Conservation (phyloP, 2,113 vertebrate genomes). For the Scytalopus superciliaris region DNA sequence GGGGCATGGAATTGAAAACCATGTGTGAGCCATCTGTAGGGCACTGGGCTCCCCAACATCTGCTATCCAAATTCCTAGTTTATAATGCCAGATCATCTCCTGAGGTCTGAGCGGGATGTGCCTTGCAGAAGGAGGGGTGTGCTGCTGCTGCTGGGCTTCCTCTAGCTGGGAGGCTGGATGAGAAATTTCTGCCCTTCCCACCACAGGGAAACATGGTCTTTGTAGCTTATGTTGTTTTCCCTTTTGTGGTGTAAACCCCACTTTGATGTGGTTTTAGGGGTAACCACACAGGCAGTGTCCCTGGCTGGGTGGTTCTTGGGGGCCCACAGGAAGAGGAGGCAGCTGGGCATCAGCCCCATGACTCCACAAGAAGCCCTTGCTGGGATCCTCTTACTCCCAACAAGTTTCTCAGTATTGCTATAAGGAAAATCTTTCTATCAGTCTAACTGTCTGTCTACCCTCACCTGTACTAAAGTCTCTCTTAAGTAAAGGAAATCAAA, state of each 20-base stretch:
- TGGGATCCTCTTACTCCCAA: not conserved
- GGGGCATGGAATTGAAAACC: not conserved
- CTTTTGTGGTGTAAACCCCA: not conserved
- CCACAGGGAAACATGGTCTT: not conserved
- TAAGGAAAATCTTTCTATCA: not conserved
- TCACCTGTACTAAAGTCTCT: not conserved
- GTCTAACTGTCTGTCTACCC: not conserved
- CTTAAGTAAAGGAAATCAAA: not conserved
- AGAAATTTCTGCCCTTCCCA: not conserved
- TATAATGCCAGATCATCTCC: not conserved
- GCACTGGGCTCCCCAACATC: not conserved
- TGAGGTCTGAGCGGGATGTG: fast-evolving
- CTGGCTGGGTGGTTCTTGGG: not conserved
- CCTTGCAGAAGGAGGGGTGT: not conserved
- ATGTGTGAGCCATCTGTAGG: conserved; percentile 19
- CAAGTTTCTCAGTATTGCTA: not conserved
- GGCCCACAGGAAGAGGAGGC: not conserved
- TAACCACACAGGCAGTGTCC: not conserved
- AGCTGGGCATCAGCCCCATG: not conserved
- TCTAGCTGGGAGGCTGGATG: not conserved
- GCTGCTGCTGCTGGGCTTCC: not conserved
- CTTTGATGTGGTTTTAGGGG: not conserved
- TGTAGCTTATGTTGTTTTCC: not conserved
- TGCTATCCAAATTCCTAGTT: not conserved
- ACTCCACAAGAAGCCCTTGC: not conserved